Conservation (phyloP, 2,113 vertebrate genomes). For the Empidonax alnorum region DNA sequence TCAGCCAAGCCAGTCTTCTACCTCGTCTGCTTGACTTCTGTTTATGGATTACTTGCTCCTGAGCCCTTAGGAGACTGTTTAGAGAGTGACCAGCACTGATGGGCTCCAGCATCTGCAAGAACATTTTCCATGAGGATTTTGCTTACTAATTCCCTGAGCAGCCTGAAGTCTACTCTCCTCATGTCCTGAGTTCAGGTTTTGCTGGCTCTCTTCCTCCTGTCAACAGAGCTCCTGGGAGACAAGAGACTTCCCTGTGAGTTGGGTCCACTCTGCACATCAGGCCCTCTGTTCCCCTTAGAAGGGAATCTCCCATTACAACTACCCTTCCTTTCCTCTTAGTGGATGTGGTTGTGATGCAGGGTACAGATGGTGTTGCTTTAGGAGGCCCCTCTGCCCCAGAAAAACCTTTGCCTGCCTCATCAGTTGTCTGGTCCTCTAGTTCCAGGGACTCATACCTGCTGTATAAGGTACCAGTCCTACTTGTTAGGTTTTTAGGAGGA, state of each 20-base stretch:
- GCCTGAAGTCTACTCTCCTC: background rate
- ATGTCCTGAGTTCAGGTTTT: background rate
- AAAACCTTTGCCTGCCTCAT: background rate
- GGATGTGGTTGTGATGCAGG: background rate
- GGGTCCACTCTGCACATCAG: fast-evolving
- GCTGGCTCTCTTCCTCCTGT: background rate
- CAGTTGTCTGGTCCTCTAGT: background rate
- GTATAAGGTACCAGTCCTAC: background rate
- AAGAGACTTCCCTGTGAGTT: background rate
- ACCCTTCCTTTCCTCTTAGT: background rate
- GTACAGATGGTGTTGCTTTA: background rate
- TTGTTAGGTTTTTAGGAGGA: background rate
- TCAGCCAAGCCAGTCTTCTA: background rate
- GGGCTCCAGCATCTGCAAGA: background rate
- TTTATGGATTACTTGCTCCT: background rate
- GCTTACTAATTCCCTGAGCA: background rate
- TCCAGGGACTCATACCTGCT: background rate
- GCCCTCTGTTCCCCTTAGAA: background rate
- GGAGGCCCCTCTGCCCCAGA: background rate
- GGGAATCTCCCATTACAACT: background rate
- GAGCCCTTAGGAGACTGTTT: background rate
- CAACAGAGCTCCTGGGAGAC: background rate
- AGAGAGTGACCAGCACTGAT: background rate
- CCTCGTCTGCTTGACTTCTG: background rate
- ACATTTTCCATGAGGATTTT: background rate